Evolutionary conservation across 2,113 vertebrate genomes (phyloP).

Genomic region (Sitta europaea): DNA sequence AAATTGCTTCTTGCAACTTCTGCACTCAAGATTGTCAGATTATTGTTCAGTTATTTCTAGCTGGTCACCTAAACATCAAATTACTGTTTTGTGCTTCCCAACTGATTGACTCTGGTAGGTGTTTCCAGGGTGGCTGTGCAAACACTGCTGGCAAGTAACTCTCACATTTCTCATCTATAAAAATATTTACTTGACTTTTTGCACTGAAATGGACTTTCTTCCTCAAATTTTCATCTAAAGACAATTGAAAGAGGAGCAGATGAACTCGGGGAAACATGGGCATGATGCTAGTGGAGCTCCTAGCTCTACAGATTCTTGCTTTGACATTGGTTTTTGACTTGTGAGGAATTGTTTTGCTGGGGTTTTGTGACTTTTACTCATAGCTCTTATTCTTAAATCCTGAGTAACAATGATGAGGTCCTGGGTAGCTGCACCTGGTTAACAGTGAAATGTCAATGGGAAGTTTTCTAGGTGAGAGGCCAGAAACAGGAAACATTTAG

Average conservation of each 20-base stretch:
- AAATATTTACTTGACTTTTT: slow-evolving; percentile 7
- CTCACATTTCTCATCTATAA: neutral
- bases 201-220: neutral
- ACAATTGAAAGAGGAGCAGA: neutral
- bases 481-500: neutral
- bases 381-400: neutral
- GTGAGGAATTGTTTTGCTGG: neutral
- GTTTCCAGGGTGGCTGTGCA: neutral
- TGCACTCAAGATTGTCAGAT: neutral
- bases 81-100: neutral
- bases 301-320: neutral
- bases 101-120: neutral
- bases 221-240: neutral
- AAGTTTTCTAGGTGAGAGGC: neutral
- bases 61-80: neutral
- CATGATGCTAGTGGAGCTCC: neutral
- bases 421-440: neutral
- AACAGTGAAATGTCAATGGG: neutral
- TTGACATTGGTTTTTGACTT: neutral
- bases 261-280: neutral
- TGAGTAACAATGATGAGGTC: neutral
- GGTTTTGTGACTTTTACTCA: neutral
- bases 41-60: neutral
- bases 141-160: neutral
- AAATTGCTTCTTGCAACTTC: neutral